Evolutionary conservation across 2,797 vertebrate species (phyloP).

Genomic region (Pangasius djambal): DNA sequence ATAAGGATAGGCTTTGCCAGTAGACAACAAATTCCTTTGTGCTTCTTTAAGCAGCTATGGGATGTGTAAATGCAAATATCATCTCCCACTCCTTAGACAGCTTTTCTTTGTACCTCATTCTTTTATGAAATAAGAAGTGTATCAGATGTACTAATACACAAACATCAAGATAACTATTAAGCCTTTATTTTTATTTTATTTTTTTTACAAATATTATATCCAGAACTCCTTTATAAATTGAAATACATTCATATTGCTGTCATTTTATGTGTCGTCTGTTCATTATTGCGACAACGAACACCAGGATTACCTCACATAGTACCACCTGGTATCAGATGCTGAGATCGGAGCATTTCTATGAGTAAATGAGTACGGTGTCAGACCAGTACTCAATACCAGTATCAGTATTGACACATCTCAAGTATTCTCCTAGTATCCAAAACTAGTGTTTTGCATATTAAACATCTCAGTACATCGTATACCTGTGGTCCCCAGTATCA

Average conservation of each 20-base stretch:
- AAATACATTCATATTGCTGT: neutral
- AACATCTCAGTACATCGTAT: no score
- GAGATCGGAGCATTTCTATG: neutral
- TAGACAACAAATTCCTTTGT: neutral
- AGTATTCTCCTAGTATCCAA: neutral
- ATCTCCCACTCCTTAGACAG: neutral
- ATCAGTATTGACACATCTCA: no score
- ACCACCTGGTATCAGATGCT: neutral
- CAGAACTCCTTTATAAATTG: neutral
- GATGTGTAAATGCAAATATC: neutral
- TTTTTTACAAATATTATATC: neutral
- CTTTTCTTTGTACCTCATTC: neutral
- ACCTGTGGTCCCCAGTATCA: no score
- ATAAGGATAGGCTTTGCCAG: neutral
- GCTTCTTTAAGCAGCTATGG: neutral
- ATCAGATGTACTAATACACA: neutral
- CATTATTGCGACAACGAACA: neutral
- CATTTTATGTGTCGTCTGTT: neutral
- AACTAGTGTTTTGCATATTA: no score
- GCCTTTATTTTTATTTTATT: neutral
- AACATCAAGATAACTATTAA: neutral
- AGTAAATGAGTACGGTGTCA: neutral
- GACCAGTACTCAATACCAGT: neutral
- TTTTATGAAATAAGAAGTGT: neutral
- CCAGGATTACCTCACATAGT: neutral